These are phyloP conservation scores for Bombyx mori DNA, from an alignment of 1,140 invertebrate genomes.

Conservation along the genomic window DNA sequence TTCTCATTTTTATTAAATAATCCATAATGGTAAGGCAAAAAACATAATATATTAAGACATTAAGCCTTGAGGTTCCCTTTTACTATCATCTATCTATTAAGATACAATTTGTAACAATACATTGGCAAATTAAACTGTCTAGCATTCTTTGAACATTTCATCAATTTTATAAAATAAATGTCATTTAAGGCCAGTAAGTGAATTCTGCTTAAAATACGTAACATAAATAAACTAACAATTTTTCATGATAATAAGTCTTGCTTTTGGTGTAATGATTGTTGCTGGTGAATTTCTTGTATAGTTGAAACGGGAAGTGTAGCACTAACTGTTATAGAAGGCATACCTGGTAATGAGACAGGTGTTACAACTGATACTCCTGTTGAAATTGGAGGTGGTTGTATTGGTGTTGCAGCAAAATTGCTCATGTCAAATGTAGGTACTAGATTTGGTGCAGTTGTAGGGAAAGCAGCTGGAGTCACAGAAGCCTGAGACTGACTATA, in stretches of 20 bases:
- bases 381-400: slow-evolving; percentile 46
- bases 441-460: slow-evolving; percentile 37
- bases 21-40: too few relatives aligned
- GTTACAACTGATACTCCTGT: slow-evolving; percentile 70
- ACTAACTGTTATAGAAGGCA: slow-evolving; percentile 87
- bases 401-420: slow-evolving; percentile 38
- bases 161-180: slow-evolving; percentile 22
- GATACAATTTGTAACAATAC: too few relatives aligned
- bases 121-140: slow-evolving; percentile 1
- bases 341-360: slow-evolving; percentile 82
- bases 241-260: slow-evolving; percentile 60
- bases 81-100: too few relatives aligned
- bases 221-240: slow-evolving; percentile 1
- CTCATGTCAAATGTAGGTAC: slow-evolving; percentile 64
- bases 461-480: slow-evolving; percentile 16
- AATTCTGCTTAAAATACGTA: slow-evolving; percentile 17
- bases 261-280: slow-evolving; percentile 45
- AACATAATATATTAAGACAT: too few relatives aligned
- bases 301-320: slow-evolving; percentile 75
- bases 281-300: slow-evolving; percentile 64
- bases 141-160: slow-evolving; percentile 25
- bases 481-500: slow-evolving; percentile 28
- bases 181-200: slow-evolving; percentile 18
- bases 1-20: too few relatives aligned
- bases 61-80: too few relatives aligned